These are phyloP conservation scores for Cheilosia impressa DNA, from an alignment of 2,888 invertebrate species.

Conservation along the genomic window DNA sequence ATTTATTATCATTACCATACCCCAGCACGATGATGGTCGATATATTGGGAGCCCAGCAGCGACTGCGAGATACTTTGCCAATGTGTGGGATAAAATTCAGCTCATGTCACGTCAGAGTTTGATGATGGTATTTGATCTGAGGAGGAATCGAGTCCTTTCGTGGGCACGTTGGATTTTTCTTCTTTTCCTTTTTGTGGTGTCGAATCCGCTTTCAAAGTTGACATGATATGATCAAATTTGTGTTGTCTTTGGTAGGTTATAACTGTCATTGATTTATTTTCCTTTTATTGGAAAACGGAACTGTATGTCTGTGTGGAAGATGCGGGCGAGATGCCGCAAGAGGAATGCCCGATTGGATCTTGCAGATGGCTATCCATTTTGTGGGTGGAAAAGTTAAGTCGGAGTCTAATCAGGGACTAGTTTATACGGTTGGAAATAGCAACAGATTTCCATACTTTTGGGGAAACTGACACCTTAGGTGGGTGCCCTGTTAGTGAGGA, in stretches of 20 bases:
- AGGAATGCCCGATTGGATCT: neutral
- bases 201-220: neutral
- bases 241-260: neutral
- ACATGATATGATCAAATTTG: neutral
- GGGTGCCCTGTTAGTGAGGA: no score
- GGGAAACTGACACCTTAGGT: no score
- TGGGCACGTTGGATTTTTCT: neutral
- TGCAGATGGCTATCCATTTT: no score
- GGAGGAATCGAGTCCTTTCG: slow-evolving; percentile 28
- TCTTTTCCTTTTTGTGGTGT: neutral
- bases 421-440: neutral
- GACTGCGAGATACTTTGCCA: neutral
- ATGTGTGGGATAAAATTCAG: neutral
- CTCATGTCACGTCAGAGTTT: slow-evolving; percentile 21
- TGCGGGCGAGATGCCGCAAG: neutral
- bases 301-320: neutral
- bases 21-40: neutral
- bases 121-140: slow-evolving; percentile 10
- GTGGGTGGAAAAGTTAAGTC: neutral
- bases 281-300: neutral
- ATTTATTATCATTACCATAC: slow-evolving; percentile 30
- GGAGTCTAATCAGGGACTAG: neutral
- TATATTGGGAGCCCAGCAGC: neutral
- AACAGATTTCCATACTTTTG: no score
- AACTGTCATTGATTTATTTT: neutral